Percentiles rank a stretch among this genome's conserved stretches.
Conservation (phyloP, 2,113 vertebrate species). For the Ptilorrhoa leucosticta region DNA sequence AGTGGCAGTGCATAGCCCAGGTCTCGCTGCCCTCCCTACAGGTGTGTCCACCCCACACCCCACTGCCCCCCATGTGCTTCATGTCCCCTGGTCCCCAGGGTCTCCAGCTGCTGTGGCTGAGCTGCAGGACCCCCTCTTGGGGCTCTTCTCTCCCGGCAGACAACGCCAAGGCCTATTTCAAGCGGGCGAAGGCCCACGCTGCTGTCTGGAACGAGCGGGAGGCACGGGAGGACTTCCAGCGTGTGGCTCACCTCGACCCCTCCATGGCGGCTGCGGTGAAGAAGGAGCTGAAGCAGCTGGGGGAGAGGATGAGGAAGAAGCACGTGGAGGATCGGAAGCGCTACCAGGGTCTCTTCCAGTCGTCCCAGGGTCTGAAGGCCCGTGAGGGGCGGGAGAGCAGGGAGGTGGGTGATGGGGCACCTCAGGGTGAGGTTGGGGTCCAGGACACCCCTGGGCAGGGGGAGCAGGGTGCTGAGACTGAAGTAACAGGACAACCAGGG, state of each 20-base stretch:
- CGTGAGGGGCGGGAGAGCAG: background rate
- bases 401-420: background rate
- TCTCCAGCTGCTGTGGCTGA: background rate
- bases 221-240: constrained; percentile 73
- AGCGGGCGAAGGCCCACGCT: constrained; percentile 81
- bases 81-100: background rate
- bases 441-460: background rate
- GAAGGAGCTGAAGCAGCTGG: constrained; percentile 74
- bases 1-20: fast-evolving
- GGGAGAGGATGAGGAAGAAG: constrained; percentile 82
- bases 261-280: constrained; percentile 69
- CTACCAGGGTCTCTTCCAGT: constrained; percentile 80
- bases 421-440: background rate
- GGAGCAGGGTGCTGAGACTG: background rate
- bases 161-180: constrained; percentile 86
- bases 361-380: fast-evolving
- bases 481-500: background rate
- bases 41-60: background rate
- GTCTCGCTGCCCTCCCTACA: background rate
- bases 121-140: background rate
- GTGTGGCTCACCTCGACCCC: constrained; percentile 73
- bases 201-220: constrained; percentile 84
- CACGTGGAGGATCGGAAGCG: constrained; percentile 80
- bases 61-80: background rate
- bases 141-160: constrained; percentile 51